Evolutionary conservation across 2,888 invertebrate species (phyloP), one percentile per base, ranked within the genome.

Genomic region (Chymomyza fuscimana): DNA sequence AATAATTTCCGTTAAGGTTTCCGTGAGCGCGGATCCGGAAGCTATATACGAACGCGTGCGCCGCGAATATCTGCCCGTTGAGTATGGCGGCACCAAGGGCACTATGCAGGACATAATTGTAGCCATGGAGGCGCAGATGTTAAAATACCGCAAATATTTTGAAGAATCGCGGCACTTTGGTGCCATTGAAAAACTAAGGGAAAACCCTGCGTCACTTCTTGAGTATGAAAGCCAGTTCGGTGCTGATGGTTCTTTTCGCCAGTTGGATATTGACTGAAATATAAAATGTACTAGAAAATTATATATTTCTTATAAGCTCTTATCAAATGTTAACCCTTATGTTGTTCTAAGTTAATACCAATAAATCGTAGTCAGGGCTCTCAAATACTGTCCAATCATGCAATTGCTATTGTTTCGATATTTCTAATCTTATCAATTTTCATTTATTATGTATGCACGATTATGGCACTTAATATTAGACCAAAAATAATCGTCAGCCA

Each of bases 41-140:
- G 93, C 93, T 29, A 91, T 95, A 74, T 94, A 93, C 80, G 92
- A 94, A 76, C 82, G 92, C 73, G 92, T 95, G 22, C 94, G 95
- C 0, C 93, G 93, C 78, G 92, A 93, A 4, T 91, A 93, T 56
- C 89, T 95, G 60, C 95, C 95, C 0, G 89, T 89, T 7, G 95
- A 95, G 86, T 95, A 95, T 83, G 95, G 95, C 12, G 95, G 95
- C 51, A 92, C 92, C 10, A 93, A 93, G 70, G 93, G 93, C 78
- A 91, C 93, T 54, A 89, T 94, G 63, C 78, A 82, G 68, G 90
- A 90, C 12, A 89, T 92, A 6, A 86, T 89, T 19, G 75, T 81
- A 9, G 65, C 78, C n/a, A 92, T 92, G 92, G 89, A 89, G 63
- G 74, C 64, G 0, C 88, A 90, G 69, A 67, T 92, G 0, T 15